phyloP scores from a whole-genome alignment of 1,140 invertebrate species.

The Drosophila lacertosa region DNA sequence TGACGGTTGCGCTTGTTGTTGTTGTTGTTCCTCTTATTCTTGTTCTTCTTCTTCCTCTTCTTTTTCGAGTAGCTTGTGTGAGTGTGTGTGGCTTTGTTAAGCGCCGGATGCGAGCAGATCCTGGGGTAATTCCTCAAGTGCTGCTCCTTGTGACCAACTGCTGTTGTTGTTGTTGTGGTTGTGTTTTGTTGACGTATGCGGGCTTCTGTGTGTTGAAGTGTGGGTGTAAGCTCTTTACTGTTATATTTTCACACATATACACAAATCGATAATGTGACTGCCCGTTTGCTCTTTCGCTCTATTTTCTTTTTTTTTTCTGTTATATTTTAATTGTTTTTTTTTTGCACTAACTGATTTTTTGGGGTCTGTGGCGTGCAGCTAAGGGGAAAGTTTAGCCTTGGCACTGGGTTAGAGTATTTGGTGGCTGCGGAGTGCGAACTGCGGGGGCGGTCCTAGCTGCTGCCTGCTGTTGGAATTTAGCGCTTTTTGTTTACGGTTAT shows the following conservation, averaged over 20 bases:
- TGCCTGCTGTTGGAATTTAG: conserved; percentile 24
- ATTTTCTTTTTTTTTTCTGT: conserved; percentile 21
- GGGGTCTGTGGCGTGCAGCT: conserved; percentile 16
- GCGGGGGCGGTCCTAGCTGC: neutral
- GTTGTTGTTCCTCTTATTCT: neutral
- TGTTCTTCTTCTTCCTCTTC: conserved; percentile 5
- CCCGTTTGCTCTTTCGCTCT: conserved; percentile 39
- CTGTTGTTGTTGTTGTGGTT: conserved; percentile 9
- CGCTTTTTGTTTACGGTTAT: conserved; percentile 64
- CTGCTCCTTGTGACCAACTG: conserved; percentile 33
- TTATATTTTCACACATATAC: conserved; percentile 72
- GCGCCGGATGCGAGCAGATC: conserved; percentile 26
- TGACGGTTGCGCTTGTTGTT: conserved; percentile 38
- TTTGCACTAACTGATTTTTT: conserved; percentile 18
- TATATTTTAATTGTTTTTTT: neutral
- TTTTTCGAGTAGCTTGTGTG: too few species aligned
- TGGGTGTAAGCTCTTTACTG: conserved; percentile 50
- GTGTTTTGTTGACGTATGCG: conserved; percentile 45
- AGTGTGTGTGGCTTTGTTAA: conserved; percentile 7
- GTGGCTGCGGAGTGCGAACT: too few species aligned
- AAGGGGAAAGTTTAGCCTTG: conserved; percentile 30
- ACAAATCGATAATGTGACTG: conserved; percentile 73
- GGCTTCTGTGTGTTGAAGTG: conserved; percentile 27
- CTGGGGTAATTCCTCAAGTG: conserved; percentile 48
- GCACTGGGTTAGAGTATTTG: conserved; percentile 23